Conservation (phyloP, 2,888 invertebrate species). For the Agyllia agylla region DNA sequence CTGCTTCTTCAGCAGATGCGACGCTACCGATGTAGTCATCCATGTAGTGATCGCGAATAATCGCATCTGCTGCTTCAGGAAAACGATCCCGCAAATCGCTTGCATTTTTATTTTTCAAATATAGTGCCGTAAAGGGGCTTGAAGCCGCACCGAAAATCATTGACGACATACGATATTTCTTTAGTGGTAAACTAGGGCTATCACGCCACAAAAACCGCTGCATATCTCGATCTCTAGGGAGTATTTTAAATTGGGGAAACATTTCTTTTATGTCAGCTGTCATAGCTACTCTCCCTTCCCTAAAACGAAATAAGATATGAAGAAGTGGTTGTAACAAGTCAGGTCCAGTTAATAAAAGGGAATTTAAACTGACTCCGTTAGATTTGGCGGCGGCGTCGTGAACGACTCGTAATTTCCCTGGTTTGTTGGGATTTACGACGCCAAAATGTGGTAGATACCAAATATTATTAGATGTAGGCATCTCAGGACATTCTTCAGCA, state of each 20-base stretch:
- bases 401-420: not conserved
- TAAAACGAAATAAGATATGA: conserved; percentile 73
- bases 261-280: conserved; percentile 33
- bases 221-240: not conserved
- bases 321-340: not conserved
- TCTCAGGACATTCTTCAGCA: not conserved
- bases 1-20: not conserved
- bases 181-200: not conserved
- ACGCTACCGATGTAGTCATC: not conserved
- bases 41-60: not conserved
- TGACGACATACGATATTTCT: not conserved
- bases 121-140: not conserved
- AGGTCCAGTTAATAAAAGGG: not conserved
- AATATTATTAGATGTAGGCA: not conserved
- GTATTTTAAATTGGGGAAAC: conserved; percentile 32
- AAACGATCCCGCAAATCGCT: not conserved
- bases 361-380: not conserved
- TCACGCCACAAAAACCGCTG: not conserved
- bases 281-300: conserved; percentile 29
- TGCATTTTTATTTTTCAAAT: not conserved
- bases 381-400: not conserved
- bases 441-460: not conserved
- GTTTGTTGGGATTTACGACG: not conserved
- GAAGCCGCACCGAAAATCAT: not conserved
- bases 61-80: not conserved